phyloP scores from a whole-genome alignment of 1,140 invertebrate species.

The Ceratitis capitata region DNA sequence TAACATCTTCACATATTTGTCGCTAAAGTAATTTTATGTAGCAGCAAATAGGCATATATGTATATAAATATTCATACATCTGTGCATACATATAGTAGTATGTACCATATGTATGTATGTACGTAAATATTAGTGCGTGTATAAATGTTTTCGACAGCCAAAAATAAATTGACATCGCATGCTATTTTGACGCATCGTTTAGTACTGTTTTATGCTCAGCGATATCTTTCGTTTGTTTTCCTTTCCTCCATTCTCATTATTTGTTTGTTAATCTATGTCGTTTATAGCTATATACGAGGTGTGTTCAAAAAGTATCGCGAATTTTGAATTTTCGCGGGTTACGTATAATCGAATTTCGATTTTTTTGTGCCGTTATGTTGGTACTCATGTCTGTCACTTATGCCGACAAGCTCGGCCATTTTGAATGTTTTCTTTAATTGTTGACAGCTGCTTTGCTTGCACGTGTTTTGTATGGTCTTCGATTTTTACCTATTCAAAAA shows the following conservation, averaged over 20 bases:
- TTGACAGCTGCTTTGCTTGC: no score
- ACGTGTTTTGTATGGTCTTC: no score
- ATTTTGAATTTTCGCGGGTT: no score
- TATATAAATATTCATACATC: not conserved
- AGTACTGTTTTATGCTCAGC: not conserved
- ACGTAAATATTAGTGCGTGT: not conserved
- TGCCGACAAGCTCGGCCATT: no score
- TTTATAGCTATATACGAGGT: no score
- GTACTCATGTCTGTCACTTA: no score
- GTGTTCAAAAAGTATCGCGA: no score
- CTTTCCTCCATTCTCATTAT: not conserved
- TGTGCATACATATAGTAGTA: not conserved
- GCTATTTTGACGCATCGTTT: not conserved
- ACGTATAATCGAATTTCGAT: no score
- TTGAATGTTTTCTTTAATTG: no score
- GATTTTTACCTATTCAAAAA: no score
- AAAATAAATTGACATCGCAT: constrained; percentile 22
- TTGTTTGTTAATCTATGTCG: no score
- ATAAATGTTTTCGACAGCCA: not conserved
- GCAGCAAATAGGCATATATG: not conserved
- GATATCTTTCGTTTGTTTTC: not conserved
- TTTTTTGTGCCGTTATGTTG: no score
- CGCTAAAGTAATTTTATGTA: not conserved
- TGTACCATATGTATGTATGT: not conserved
- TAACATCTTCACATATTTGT: constrained; percentile 5